Evolutionary conservation across 2,888 invertebrate species (phyloP).

Genomic region (Lycaena phlaeas): DNA sequence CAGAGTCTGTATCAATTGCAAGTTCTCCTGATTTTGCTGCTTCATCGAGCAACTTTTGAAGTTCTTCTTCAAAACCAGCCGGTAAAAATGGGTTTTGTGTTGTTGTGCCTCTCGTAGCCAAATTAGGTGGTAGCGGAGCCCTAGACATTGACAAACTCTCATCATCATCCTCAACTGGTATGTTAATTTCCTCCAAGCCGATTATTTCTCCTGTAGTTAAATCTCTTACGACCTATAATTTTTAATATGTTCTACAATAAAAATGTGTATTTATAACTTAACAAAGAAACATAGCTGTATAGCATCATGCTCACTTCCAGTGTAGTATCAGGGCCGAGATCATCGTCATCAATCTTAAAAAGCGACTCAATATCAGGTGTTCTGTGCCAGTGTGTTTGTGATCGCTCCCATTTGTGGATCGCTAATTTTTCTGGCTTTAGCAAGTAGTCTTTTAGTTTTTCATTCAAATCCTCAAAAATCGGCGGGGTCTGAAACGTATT

Average conservation of each 20-base stretch:
- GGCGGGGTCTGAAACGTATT: conserved; percentile 68
- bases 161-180: conserved; percentile 57
- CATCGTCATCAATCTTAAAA: conserved; percentile 54
- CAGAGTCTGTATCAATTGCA: conserved; percentile 49
- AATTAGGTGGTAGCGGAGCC: conserved; percentile 80
- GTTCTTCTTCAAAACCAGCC: conserved; percentile 80
- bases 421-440: conserved; percentile 79
- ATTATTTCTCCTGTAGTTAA: conserved; percentile 82
- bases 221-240: conserved; percentile 77
- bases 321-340: conserved; percentile 46
- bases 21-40: conserved; percentile 43
- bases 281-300: neutral
- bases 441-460: conserved; percentile 77
- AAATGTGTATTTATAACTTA: conserved; percentile 16
- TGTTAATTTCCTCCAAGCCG: conserved; percentile 71
- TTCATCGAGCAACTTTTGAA: conserved; percentile 53
- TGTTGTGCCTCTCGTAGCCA: conserved; percentile 82
- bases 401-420: conserved; percentile 79
- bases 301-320: conserved; percentile 46
- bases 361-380: conserved; percentile 29
- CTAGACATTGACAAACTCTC: conserved; percentile 80
- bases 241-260: conserved; percentile 7
- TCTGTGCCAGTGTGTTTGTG: conserved; percentile 73
- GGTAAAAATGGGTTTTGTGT: conserved; percentile 92
- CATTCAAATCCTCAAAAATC: conserved; percentile 76